Evolutionary conservation across 2,888 invertebrate species (phyloP).

Genomic region (Danaus chrysippus): DNA sequence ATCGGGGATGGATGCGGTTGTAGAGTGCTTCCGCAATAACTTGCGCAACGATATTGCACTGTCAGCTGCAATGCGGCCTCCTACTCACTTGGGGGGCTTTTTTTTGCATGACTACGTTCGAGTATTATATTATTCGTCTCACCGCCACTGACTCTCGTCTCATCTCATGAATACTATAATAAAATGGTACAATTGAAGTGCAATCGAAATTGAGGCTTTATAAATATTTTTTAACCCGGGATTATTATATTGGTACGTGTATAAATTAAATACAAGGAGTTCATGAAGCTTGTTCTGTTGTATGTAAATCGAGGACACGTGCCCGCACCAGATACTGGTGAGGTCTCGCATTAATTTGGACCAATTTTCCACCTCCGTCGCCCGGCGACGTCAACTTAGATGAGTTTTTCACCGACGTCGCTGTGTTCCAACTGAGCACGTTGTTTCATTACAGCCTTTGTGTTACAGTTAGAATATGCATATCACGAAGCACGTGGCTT

Average conservation of each 20-base stretch:
- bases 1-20: conserved; percentile 3
- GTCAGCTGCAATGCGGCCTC: conserved; percentile 25
- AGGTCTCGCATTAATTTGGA: conserved; percentile 20
- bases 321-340: conserved; percentile 19
- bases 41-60: conserved; percentile 22
- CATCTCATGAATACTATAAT: too few species aligned
- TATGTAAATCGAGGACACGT: conserved; percentile 22
- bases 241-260: too few species aligned
- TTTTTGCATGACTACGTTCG: background rate
- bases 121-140: conserved; percentile 1
- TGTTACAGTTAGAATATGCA: conserved; percentile 8
- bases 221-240: too few species aligned
- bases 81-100: background rate
- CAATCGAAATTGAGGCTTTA: too few species aligned
- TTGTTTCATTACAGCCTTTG: conserved; percentile 15
- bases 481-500: background rate
- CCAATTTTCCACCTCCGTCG: conserved; percentile 24
- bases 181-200: too few species aligned
- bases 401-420: conserved; percentile 56
- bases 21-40: conserved; percentile 17
- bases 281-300: conserved; percentile 1
- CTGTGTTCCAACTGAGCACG: conserved; percentile 14
- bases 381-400: conserved; percentile 50
- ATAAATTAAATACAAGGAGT: background rate
- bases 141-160: background rate